Evolutionary conservation across 1,140 invertebrate genomes (phyloP), one percentile per base, ranked within the genome.

Genomic region (Drosophila busckii): DNA sequence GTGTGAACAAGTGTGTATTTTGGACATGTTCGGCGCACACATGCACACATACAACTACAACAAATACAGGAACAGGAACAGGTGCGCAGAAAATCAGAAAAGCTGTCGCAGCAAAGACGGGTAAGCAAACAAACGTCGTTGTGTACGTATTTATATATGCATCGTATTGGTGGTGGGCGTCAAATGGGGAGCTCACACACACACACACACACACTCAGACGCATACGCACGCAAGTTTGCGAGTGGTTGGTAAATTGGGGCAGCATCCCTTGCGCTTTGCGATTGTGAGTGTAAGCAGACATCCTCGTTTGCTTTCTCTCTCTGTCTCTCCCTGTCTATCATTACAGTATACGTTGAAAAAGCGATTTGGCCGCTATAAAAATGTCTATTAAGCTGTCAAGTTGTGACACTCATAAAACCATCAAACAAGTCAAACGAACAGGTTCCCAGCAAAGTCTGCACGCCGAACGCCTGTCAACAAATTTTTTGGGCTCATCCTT

Each of bases 371-470:
- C 52, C 42, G 68, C 35, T 56, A 68, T 84, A 70, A 84, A 73
- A 78, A 40, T 56, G 68, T 58, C 58, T 67, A 76, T 76, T 82
- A 76, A 75, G 50, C 60, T 76, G 75, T 84, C 80, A 84, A 70
- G 61, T 63, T 64, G 65, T 70, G 71, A 73, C 65, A 75, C 80
- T 84, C 80, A 65, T 84, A 84, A 84, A 84, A 84, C 68, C 78
- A 67, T 84, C 80, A 84, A 84, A 84, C 71, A 70, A 80, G 65
- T 75, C 65, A 84, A 84, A 75, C 20, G 56, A 84, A 70, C 80
- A 84, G 80, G 80, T 45, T 50, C 59, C 6, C 80, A 84, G 78
- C 10, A 62, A 66, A 78, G 37, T 10, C 10, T 40, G 64, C 44
- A 63, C 44, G 54, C 25, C 40, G 59, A 66, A 59, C 35, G 37